Base-by-base conservation (phyloP, 2,113 vertebrate genomes). In the Ceratotherium simum region DNA sequence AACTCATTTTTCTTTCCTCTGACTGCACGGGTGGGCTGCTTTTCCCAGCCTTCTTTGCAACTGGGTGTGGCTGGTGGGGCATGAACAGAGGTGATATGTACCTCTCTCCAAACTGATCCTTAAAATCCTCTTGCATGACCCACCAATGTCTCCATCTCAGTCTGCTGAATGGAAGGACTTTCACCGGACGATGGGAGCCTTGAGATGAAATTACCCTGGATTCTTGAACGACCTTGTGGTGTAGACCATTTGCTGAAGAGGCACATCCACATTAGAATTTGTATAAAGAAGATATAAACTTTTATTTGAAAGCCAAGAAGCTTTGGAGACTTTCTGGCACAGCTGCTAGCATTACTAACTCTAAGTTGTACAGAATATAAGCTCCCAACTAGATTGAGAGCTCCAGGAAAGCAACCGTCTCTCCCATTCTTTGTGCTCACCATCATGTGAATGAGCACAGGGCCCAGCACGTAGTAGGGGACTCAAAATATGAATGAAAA, bases 401-500 rank as follows among this genome's bases (percentile, higher is more conserved):
- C 13, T 69, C 7, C 11, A 18, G 36, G 56, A 72, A 90, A 95
- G 20, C 25, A 27, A 14, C 31, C 18, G 70, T 60, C 29, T 60
- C 13, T 58, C 8, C 12, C 13, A 48, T 20, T 9, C 10, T 16
- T 8, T 64, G 29, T 4, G 60, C 33, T 85, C 3, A 39, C 33
- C n/a, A 79, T 33, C 11, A 6, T 31, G 5, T 76, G 29, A 42
- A 76, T 62, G 48, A 56, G 1, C 20, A 20, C 33, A 73, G 36
- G n/a, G 46, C 18, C 25, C 84, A 36, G 12, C 25, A 60, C 14
- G 65, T 4, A 39, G 23, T 27, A 20, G 86, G 25, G 23, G 18
- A 33, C 21, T 92, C 9, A 54, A 91, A 90, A n/a, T 65, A 60
- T 11, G 11, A 79, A 90, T 80, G 51, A 87, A 95, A 79, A 69